Evolutionary conservation across 2,888 invertebrate genomes (phyloP).

Genomic region (Norana najaformis): DNA sequence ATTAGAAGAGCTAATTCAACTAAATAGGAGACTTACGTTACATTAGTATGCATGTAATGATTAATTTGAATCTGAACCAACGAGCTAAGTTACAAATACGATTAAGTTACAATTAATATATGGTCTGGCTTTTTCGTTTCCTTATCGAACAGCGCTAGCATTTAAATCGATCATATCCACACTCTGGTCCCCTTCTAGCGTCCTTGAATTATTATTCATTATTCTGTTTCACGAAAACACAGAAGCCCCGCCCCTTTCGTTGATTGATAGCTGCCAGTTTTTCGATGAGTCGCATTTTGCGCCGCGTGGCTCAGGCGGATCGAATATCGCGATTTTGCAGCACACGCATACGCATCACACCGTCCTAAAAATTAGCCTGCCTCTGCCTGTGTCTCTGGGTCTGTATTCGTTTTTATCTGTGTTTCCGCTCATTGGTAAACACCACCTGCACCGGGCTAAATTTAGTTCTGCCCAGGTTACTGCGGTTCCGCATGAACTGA

Average conservation of each 20-base stretch:
- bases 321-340: not conserved
- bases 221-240: not conserved
- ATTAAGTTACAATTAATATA: no score
- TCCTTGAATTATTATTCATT: not conserved
- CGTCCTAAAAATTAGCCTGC: not conserved
- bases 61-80: no score
- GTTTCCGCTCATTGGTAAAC: not conserved
- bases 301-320: not conserved
- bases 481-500: not conserved
- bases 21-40: no score
- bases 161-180: no score
- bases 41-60: no score
- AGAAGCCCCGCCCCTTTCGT: not conserved
- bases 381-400: not conserved
- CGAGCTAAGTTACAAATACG: no score
- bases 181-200: not conserved
- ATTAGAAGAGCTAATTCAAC: no score
- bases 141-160: no score
- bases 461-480: constrained; percentile 7
- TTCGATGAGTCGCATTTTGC: not conserved
- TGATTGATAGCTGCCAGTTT: not conserved
- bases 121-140: no score
- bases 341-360: not conserved
- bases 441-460: not conserved
- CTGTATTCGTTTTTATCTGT: not conserved